A percentile compares a stretch with the other conserved stretches of the same genome.
phyloP scores from a whole-genome alignment of 2,113 vertebrate species.

The Tenrec ecaudatus region DNA sequence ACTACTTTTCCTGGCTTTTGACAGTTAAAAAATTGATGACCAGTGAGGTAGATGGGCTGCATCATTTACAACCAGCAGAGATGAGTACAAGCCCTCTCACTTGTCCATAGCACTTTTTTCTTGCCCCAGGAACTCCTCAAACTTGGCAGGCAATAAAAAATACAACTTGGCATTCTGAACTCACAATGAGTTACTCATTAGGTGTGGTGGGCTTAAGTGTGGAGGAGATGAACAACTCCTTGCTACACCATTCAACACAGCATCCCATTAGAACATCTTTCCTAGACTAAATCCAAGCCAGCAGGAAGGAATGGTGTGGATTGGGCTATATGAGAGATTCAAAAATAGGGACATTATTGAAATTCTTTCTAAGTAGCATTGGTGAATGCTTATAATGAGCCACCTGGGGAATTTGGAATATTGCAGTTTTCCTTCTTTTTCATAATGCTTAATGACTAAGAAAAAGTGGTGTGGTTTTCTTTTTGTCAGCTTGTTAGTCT shows the following conservation, averaged over 20 bases:
- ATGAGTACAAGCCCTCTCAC: too few relatives aligned
- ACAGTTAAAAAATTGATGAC: too few relatives aligned
- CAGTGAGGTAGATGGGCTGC: too few relatives aligned
- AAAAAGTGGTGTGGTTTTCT: neutral
- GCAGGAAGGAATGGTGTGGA: neutral
- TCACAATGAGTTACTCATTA: neutral
- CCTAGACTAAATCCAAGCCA: neutral
- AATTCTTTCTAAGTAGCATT: constrained; percentile 35
- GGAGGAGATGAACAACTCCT: neutral
- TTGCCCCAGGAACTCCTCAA: neutral
- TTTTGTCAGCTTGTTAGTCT: neutral
- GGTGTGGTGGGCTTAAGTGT: neutral
- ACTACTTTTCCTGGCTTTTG: too few relatives aligned
- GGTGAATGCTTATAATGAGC: constrained; percentile 16
- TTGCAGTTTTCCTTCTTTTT: neutral
- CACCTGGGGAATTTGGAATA: constrained; percentile 29
- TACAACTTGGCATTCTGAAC: neutral
- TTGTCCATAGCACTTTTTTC: neutral
- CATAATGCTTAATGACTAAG: constrained; percentile 1
- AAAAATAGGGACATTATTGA: neutral
- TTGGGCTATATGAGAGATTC: too few relatives aligned
- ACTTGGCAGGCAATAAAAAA: neutral
- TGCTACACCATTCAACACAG: neutral
- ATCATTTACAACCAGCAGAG: too few relatives aligned
- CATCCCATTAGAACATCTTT: neutral